Evolutionary conservation across 2,797 vertebrate genomes (phyloP), one percentile per base, ranked within the genome.

Genomic region (Lepidocolaptes lacrymiger): DNA sequence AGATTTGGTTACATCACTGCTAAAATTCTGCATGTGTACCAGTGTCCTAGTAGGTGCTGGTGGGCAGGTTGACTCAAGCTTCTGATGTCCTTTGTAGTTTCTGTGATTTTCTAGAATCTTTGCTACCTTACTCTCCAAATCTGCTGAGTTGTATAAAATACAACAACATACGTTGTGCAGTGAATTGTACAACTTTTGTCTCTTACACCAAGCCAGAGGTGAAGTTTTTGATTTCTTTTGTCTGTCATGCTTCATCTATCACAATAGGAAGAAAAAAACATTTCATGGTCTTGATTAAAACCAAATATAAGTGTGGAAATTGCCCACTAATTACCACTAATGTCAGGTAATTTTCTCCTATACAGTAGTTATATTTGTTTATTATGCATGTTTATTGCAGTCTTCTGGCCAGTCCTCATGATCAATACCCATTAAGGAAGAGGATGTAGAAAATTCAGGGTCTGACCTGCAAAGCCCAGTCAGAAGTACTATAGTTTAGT

Each of bases 381-480:
- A 46, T 93, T 90, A 89, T 62, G 48, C 69, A 64, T 55, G 39
- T 90, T 94, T 96, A 59, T 85, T 92, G 27, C 69, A 87, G 73
- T 86, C 64, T 89, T 73, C 71, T 87, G 85, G 39, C 43, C 56
- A 83, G 51, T 68, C 78, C 36, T 94, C n/a, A 21, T 67, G 92
- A 93, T 96, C 96, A 91, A 93, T 96, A 91, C 15, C 32, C 80
- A 64, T 89, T 92, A 95, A 94, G 62, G 61, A 86, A 91, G 48
- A 85, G 30, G 64, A 63, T 43, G 48, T 27, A 91, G 83, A 89
- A 78, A 88, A 82, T 44, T 67, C 51, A 79, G 46, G 22, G 19
- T 63, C 36, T 49, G 63, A 79, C 32, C 51, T 71, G 71, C 37
- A 87, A 94, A 85, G 32, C 13, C 37, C 10, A 6, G 23, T 44